Percentiles rank a stretch among this genome's conserved stretches.
These are phyloP conservation scores for Decapterus maruadsi DNA, from an alignment of 2,797 vertebrate species.

Conservation along the genomic window DNA sequence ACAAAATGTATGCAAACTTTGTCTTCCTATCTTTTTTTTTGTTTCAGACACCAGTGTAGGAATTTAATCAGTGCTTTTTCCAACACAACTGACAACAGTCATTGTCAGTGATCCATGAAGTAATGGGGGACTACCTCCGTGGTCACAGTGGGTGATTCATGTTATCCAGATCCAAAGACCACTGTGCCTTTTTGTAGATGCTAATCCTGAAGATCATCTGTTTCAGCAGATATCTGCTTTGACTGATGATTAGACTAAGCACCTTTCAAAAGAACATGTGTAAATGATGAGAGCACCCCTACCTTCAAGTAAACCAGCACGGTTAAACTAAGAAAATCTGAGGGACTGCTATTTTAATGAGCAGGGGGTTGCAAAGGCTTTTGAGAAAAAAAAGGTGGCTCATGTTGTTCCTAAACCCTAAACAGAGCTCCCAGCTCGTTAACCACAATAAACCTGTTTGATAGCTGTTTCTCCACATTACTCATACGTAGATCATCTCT, in stretches of 20 bases:
- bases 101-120: constrained; percentile 13
- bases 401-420: constrained; percentile 10
- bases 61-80: constrained; percentile 17
- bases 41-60: neutral
- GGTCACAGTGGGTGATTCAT: neutral
- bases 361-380: neutral
- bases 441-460: constrained; percentile 26
- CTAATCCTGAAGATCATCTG: constrained; percentile 23
- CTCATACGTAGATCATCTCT: constrained; percentile 14
- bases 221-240: constrained; percentile 26
- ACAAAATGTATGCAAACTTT: neutral
- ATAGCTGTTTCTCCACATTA: constrained; percentile 3
- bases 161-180: constrained; percentile 10
- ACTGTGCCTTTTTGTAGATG: constrained; percentile 13
- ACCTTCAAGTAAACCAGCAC: constrained; percentile 1
- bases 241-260: constrained; percentile 23
- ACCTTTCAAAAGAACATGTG: neutral
- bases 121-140: neutral
- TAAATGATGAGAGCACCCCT: neutral
- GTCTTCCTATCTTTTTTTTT: constrained; percentile 2
- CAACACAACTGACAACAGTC: neutral
- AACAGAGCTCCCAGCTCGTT: constrained; percentile 9
- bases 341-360: constrained; percentile 25
- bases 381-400: neutral
- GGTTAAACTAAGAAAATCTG: constrained; percentile 11